Conservation (phyloP, 2,113 vertebrate species). For the Carassius carassius region DNA sequence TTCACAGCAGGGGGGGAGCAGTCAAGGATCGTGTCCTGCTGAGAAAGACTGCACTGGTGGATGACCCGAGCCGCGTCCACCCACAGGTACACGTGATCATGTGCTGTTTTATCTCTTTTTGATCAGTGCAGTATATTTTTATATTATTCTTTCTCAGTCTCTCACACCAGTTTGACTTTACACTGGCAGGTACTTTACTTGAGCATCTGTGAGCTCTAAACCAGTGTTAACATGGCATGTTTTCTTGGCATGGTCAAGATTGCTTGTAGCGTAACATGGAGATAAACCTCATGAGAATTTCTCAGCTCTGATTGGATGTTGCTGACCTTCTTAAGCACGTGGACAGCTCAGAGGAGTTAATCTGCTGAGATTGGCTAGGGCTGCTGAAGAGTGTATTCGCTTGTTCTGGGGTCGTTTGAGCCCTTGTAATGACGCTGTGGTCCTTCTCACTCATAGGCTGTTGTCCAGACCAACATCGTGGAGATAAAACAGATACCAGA, state of each 20-base stretch:
- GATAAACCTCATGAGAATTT: background rate
- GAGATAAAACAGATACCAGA: constrained; percentile 63
- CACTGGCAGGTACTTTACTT: background rate
- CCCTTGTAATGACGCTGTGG: constrained; percentile 3
- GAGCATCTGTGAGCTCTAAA: background rate
- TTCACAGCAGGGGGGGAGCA: constrained; percentile 60
- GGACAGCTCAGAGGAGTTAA: constrained; percentile 60
- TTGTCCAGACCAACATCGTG: constrained; percentile 58
- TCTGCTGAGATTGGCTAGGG: constrained; percentile 66
- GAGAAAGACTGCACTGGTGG: constrained; percentile 42
- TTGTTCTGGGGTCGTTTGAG: constrained; percentile 6
- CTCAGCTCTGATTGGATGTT: constrained; percentile 47
- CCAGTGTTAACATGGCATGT: background rate
- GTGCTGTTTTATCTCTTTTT: constrained; percentile 1
- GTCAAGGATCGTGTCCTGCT: constrained; percentile 46
- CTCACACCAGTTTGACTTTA: background rate
- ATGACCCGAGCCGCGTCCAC: constrained; percentile 32
- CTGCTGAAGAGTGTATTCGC: background rate
- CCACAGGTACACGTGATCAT: constrained; percentile 37
- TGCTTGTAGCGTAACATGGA: constrained; percentile 5
- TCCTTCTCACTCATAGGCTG: constrained; percentile 56
- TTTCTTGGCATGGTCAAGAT: background rate
- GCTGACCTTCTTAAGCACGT: constrained; percentile 42
- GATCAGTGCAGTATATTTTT: background rate
- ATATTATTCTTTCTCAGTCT: background rate